phyloP scores from a whole-genome alignment of 2,888 invertebrate species.

The Rotaria macrura region DNA sequence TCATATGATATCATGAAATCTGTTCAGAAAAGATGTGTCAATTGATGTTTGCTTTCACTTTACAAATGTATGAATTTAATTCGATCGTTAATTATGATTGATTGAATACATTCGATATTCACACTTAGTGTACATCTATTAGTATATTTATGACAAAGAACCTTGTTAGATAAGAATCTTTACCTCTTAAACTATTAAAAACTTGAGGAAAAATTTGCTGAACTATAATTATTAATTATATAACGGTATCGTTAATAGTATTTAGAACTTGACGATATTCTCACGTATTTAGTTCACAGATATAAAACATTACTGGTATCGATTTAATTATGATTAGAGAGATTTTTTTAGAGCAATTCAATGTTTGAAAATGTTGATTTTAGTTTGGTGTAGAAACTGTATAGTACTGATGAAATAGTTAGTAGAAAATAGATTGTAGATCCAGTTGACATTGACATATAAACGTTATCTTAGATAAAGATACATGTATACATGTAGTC shows the following conservation, averaged over 20 bases:
- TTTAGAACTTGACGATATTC: too few relatives aligned
- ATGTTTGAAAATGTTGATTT: too few relatives aligned
- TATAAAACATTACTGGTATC: too few relatives aligned
- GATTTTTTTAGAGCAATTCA: background rate
- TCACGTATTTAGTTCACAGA: too few relatives aligned
- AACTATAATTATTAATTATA: too few relatives aligned
- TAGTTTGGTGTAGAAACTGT: background rate
- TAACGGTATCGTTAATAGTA: too few relatives aligned
- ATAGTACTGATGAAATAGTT: background rate
- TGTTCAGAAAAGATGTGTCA: background rate
- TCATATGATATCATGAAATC: background rate
- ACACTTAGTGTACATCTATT: too few relatives aligned
- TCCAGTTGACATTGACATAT: background rate
- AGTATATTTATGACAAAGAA: background rate
- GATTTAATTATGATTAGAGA: background rate
- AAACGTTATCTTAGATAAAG: background rate
- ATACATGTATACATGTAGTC: background rate
- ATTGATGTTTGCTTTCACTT: background rate
- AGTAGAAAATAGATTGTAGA: background rate
- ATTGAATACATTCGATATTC: too few relatives aligned
- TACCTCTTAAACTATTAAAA: background rate
- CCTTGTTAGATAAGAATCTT: background rate
- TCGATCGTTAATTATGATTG: too few relatives aligned
- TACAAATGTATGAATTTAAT: background rate
- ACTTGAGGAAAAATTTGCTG: background rate